phyloP scores from a whole-genome alignment of 2,888 invertebrate species.

The Caradrina clavipalpis region DNA sequence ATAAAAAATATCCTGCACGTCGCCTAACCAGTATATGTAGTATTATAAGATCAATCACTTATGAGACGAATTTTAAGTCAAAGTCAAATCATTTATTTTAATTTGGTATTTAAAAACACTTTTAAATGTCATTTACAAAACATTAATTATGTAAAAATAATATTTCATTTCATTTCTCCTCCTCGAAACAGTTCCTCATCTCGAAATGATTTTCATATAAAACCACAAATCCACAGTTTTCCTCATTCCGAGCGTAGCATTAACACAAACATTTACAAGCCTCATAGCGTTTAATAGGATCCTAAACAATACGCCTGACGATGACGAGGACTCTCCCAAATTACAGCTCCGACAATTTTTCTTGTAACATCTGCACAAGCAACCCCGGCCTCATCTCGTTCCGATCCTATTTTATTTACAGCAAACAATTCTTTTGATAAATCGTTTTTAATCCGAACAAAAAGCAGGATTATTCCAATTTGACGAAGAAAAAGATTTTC shows the following conservation, averaged over 20 bases:
- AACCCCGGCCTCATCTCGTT: conserved; percentile 59
- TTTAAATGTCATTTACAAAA: no score
- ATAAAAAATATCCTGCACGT: no score
- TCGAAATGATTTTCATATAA: conserved; percentile 18
- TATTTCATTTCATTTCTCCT: not conserved
- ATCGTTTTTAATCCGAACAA: conserved; percentile 74
- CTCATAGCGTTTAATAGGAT: conserved; percentile 40
- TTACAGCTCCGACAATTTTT: conserved; percentile 58
- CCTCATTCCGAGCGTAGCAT: conserved; percentile 26
- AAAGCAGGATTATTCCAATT: conserved; percentile 70
- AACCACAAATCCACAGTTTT: conserved; percentile 35
- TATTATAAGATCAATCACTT: no score
- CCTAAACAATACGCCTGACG: conserved; percentile 36
- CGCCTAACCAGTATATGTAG: no score
- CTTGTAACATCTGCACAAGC: conserved; percentile 67
- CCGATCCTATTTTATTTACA: conserved; percentile 67
- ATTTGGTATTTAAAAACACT: no score
- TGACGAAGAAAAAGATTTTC: conserved; percentile 66
- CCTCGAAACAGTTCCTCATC: conserved; percentile 22
- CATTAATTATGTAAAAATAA: not conserved
- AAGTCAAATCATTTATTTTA: no score
- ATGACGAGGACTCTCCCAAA: conserved; percentile 34
- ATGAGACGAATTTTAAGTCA: no score
- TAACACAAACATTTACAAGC: conserved; percentile 57
- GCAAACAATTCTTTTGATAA: conserved; percentile 72